phyloP scores from a whole-genome alignment of 2,888 invertebrate genomes.

The Tinea pellionella region DNA sequence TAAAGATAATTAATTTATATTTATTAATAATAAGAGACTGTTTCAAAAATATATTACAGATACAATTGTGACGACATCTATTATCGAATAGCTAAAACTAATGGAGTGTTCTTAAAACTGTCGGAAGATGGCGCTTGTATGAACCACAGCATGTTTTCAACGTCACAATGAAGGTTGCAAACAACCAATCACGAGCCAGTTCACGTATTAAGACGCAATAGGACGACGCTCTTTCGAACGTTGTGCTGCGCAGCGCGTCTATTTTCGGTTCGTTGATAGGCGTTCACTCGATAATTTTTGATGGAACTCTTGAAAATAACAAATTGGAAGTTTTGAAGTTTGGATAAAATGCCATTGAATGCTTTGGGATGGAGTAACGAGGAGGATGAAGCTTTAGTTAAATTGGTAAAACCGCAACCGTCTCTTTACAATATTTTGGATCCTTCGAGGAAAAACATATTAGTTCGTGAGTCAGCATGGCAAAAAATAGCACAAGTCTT shows the following conservation, averaged over 20 bases:
- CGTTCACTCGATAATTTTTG: constrained; percentile 58
- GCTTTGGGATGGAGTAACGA: constrained; percentile 50
- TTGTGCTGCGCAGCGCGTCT: constrained; percentile 53
- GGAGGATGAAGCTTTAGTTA: constrained; percentile 50
- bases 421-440: constrained; percentile 47
- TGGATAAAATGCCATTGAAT: constrained; percentile 45
- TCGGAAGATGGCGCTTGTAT: constrained; percentile 10
- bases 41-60: neutral
- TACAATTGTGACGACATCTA: neutral
- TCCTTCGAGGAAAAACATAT: constrained; percentile 52
- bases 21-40: neutral
- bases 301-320: neutral
- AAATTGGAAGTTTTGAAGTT: neutral
- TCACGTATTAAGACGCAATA: neutral
- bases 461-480: constrained; percentile 54
- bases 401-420: constrained; percentile 50
- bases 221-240: constrained; percentile 28
- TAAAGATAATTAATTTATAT: too few species aligned
- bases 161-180: neutral
- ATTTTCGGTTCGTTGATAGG: constrained; percentile 55
- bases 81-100: neutral
- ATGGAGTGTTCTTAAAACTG: neutral
- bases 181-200: neutral
- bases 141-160: neutral
- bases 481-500: constrained; percentile 49